phyloP scores from a whole-genome alignment of 2,797 vertebrate genomes.

The Salarias fasciatus region DNA sequence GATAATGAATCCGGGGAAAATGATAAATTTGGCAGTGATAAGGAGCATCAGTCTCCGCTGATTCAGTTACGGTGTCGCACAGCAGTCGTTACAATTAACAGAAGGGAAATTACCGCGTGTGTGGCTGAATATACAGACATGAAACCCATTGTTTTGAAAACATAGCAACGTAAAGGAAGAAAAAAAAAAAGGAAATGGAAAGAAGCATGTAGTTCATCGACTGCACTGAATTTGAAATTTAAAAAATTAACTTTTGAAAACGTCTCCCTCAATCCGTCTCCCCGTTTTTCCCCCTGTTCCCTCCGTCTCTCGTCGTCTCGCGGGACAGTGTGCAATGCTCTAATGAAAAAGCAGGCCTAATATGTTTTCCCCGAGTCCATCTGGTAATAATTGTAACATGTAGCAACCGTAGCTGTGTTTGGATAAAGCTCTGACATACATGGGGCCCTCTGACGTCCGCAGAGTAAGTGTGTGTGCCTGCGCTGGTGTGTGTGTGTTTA shows the following conservation, averaged over 20 bases:
- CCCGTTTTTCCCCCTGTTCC: background rate
- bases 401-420: constrained; percentile 81
- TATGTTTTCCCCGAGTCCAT: constrained; percentile 74
- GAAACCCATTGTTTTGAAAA: constrained; percentile 21
- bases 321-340: constrained; percentile 41
- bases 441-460: constrained; percentile 69
- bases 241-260: constrained; percentile 11
- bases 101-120: no score
- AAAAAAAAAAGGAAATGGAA: constrained; percentile 6
- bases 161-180: constrained; percentile 1
- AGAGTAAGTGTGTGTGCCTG: constrained; percentile 10
- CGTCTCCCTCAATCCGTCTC: constrained; percentile 1
- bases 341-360: constrained; percentile 77
- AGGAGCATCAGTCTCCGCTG: background rate
- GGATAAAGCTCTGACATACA: constrained; percentile 79
- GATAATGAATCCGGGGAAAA: background rate
- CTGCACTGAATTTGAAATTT: constrained; percentile 13
- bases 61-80: background rate
- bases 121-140: constrained; percentile 5
- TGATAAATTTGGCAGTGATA: background rate
- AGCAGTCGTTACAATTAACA: background rate
- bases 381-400: constrained; percentile 81
- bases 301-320: constrained; percentile 12
- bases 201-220: constrained; percentile 19
- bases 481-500: no score